Conservation (phyloP, 2,888 invertebrate genomes). For the Caradrina kadenii region DNA sequence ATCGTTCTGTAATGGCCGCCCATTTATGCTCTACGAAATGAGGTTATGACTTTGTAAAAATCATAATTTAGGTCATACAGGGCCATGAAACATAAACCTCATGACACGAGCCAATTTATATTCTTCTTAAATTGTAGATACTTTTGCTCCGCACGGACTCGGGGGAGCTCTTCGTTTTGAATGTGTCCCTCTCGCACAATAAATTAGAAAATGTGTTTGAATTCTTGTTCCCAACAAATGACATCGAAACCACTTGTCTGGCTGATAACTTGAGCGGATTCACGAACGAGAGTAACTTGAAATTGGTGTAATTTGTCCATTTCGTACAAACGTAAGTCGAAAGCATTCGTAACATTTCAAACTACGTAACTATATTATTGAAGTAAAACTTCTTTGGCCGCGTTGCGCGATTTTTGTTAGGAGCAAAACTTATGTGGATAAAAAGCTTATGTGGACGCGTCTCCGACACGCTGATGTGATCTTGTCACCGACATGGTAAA, state of each 20-base stretch:
- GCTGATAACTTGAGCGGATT: slow-evolving; percentile 37
- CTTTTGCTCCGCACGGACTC: slow-evolving; percentile 39
- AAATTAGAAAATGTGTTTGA: slow-evolving; percentile 61
- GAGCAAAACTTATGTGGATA: too few relatives aligned
- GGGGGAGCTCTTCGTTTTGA: slow-evolving; percentile 47
- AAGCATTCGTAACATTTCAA: slow-evolving; percentile 11
- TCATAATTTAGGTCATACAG: slow-evolving; percentile 6
- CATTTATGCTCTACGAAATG: slow-evolving; percentile 11
- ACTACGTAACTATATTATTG: background rate
- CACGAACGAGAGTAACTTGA: slow-evolving; percentile 34
- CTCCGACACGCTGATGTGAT: too few relatives aligned
- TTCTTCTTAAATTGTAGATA: slow-evolving; percentile 54
- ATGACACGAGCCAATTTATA: slow-evolving; percentile 30
- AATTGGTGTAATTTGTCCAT: slow-evolving; percentile 40
- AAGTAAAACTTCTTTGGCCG: too few relatives aligned
- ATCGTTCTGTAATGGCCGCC: slow-evolving; percentile 18
- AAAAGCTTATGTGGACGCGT: too few relatives aligned
- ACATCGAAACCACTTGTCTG: slow-evolving; percentile 50
- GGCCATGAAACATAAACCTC: slow-evolving; percentile 1
- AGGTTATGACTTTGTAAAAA: slow-evolving; percentile 38
- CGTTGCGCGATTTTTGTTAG: too few relatives aligned
- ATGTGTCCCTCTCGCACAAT: slow-evolving; percentile 59
- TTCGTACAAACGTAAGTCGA: slow-evolving; percentile 14
- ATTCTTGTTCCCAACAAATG: slow-evolving; percentile 60
- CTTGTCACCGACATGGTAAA: too few relatives aligned